A percentile compares a stretch with the other conserved stretches of the same genome.
Conservation (phyloP, 2,888 invertebrate species). For the Exocentrus adspersus region DNA sequence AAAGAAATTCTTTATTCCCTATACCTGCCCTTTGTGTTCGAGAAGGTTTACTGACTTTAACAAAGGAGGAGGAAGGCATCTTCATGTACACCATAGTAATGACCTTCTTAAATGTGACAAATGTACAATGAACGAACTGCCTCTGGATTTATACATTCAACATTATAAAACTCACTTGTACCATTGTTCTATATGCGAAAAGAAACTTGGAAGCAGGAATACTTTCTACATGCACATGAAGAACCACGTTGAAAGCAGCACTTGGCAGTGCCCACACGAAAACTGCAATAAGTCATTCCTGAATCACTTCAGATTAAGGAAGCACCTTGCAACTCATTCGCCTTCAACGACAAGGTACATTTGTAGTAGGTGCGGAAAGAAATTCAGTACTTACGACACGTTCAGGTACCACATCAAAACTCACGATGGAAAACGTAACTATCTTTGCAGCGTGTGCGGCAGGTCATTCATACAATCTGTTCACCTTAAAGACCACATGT, state of each 20-base stretch:
- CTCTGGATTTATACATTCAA: constrained; percentile 12
- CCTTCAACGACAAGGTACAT: constrained; percentile 29
- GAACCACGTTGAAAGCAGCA: constrained; percentile 28
- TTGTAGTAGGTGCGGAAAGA: constrained; percentile 41
- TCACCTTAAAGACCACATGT: constrained; percentile 48
- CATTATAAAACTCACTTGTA: constrained; percentile 33
- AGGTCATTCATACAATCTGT: constrained; percentile 40
- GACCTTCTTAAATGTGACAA: neutral
- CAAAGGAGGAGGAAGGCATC: too few species aligned
- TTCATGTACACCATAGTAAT: neutral
- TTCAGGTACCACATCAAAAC: constrained; percentile 39
- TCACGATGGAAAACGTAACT: constrained; percentile 37
- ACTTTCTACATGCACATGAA: constrained; percentile 21
- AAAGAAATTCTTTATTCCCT: too few species aligned
- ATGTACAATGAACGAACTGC: neutral
- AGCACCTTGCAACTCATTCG: constrained; percentile 37
- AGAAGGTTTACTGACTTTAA: too few species aligned
- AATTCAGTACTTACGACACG: constrained; percentile 39
- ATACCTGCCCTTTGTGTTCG: too few species aligned
- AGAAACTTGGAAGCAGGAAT: constrained; percentile 32
- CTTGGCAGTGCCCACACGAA: constrained; percentile 35
- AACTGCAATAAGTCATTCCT: constrained; percentile 40
- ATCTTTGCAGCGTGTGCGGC: constrained; percentile 43
- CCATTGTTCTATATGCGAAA: constrained; percentile 39
- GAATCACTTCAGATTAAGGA: constrained; percentile 38